phyloP scores from a whole-genome alignment of 2,113 vertebrate genomes.

The Forbesichthys papilliferus region DNA sequence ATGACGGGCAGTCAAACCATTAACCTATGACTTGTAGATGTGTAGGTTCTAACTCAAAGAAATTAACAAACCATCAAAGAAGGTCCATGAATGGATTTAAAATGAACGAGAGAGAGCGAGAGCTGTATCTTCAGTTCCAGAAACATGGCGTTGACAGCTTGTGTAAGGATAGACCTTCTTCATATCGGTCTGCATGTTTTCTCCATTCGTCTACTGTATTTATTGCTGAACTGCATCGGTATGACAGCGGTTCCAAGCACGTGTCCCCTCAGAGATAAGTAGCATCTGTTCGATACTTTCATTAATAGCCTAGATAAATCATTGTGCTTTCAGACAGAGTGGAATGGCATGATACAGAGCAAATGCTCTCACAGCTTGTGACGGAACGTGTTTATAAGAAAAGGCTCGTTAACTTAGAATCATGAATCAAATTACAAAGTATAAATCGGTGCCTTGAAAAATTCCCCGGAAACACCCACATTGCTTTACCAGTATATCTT shows the following conservation, averaged over 20 bases:
- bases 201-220: background rate
- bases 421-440: constrained; percentile 14
- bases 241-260: background rate
- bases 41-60: no score
- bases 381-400: constrained; percentile 28
- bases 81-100: no score
- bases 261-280: constrained; percentile 12
- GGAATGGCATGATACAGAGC: background rate
- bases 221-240: background rate
- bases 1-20: background rate
- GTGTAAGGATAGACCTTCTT: background rate
- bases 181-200: background rate
- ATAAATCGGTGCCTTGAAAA: background rate
- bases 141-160: background rate
- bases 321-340: constrained; percentile 13
- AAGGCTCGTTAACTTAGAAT: constrained; percentile 40
- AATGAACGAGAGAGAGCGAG: background rate
- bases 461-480: no score
- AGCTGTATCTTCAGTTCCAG: background rate
- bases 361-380: background rate
- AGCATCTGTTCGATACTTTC: constrained; percentile 30
- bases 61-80: no score
- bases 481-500: no score
- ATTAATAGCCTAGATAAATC: constrained; percentile 36
- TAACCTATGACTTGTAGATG: background rate